Evolutionary conservation across 2,113 vertebrate species (phyloP), one percentile per base, ranked within the genome.

Genomic region (Megaptera novaeangliae): DNA sequence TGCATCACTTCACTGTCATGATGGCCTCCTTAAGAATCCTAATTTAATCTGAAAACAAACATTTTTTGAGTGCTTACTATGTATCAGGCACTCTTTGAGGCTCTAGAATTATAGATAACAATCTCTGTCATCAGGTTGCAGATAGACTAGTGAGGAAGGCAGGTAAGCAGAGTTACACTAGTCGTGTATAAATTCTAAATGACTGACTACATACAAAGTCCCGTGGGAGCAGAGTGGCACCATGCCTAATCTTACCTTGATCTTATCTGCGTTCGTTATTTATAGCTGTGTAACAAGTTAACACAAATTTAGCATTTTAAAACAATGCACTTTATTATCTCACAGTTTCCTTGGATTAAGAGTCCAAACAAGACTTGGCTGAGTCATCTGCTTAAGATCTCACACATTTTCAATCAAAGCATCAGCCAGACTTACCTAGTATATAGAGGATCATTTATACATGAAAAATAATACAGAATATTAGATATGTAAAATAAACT

Each of bases 21-120:
- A 92, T 77, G 71, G 17, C 25, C 61, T 95, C n/a, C 66, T 57
- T 71, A 95, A 68, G 36, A 95, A 81, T 81, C n/a, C 64, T 92
- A 74, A 87, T 88, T 87, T 64, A 74, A 81, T 44, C 44, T 44
- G 57, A 75, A 59, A 93, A 59, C 39, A 94, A 61, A 80, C 25
- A 31, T 71, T 88, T 49, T n/a, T 29, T 39, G 75, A 81, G 44
- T 20, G 41, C 14, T 18, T 41, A 52, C 61, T 69, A 23, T 61
- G 49, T 94, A 29, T 72, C 55, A 75, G 39, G 44, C 31, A 68
- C 31, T 75, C 1, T 89, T 14, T 21, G 18, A 46, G 23, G 15
- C 31, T 91, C 55, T 91, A 72, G 20, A 91, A 74, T 81, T 86
- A 87, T 49, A 80, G 10, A 21, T 69, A 81, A 87, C 3, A 88